Base-by-base conservation (phyloP, 35 echinoderm and acorn worm species). In the Ophioderma brevispina region DNA sequence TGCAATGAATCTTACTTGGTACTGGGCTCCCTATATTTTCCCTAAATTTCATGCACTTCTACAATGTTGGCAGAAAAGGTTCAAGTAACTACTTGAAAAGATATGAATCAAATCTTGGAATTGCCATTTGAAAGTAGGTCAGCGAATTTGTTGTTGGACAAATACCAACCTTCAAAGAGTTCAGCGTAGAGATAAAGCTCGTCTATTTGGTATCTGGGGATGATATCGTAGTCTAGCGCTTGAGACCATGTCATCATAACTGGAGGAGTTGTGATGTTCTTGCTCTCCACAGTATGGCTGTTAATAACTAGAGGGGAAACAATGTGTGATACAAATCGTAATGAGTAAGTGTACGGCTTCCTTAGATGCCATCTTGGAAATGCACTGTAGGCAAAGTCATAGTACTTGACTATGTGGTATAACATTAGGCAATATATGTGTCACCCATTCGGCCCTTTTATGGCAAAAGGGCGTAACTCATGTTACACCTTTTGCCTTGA, bases 191-290 rank as follows among this genome's bases (percentile, higher is more conserved):
- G 21, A 23, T 77, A 36, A 0, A 41, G 84, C n/a, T 92, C 84
- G 55, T 35, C 78, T n/a, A 87, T 92, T 75, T 92, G 91, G 42
- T 92, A 92, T 11, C 78, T 86, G 17, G 85, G 91, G 33, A 92
- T 92, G 11, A 81, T 76, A 28, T 87, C 84, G 34, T 87, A 37
- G n/a, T 36, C 64, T 32, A 87, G 76, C 30, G 91, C 85, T 37
- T 87, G 37, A 36, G 91, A 84, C 91, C 91, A 92, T 33, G 84
- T 92, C 46, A 36, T 32, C 87, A 89, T 89, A 13, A 40, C 8
- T 25, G 77, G 79, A 17, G 25, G 50, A 36, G 25, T 81, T 23
- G 35, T 31, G 55, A 52, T 89, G 31, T 76, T 55, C 0, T 32
- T 76, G 1, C 78, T 40, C 11, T 80, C 78, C 34, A 80, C 78